Evolutionary conservation across 2,888 invertebrate species (phyloP), one percentile per base, ranked within the genome.

Genomic region (Monoplex corrugatus): DNA sequence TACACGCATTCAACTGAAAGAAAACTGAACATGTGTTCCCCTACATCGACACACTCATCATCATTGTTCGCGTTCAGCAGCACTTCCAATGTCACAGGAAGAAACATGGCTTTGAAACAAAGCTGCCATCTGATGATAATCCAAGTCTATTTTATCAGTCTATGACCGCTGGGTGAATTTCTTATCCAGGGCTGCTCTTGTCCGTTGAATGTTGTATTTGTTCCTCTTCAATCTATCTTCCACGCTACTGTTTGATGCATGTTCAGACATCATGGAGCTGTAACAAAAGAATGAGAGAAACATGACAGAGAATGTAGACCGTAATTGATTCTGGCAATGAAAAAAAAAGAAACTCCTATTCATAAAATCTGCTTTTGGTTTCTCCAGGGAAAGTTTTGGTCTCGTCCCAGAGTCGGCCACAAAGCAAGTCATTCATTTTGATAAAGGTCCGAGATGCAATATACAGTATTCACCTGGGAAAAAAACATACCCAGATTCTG

Each of bases 141-240:
- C 28, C 6, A n/a, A n/a, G n/a, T 45, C 75, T 28, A n/a, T 8
- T 10, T 28, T 43, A 43, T 80, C 80, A 10, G 28, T 28, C 6
- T 16, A n/a, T 45, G 13, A 5, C 89, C 92, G 93, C 86, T 94
- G 93, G 0, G 98, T 98, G 96, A 99, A 99, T 96, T 98, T 97
- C 90, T 97, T 97, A 93, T 98, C 97, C 98, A 99, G 98, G 86
- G 98, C 97, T 43, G 97, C 96, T 38, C 97, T 97, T 5, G 98
- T 97, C 89, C 98, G 97, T 95, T 99, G 99, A 92, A 99, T 98
- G 94, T 98, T 98, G 96, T 98, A 98, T 80, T 98, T 97, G 95
- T 98, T 99, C 28, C 98, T 97, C 94, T 98, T 98, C 86, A 99
- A 97, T 92, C 99, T 97, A 91, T 97, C 97, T 94, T 98, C 98